Base-by-base conservation (phyloP, 2,797 vertebrate genomes). In the Arremon brunneinucha region DNA sequence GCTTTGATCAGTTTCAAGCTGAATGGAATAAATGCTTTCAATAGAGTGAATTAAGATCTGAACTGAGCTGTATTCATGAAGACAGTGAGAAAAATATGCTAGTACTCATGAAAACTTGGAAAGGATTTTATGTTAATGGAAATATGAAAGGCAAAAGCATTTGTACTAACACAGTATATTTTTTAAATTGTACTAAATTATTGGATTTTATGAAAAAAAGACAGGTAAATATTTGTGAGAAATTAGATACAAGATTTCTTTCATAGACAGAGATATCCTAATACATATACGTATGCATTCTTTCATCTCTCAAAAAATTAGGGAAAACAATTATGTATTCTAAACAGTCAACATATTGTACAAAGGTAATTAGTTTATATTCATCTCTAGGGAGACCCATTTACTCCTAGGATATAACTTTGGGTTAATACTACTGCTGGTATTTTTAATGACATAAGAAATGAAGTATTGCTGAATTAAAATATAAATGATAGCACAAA, bases 221-320 rank as follows among this genome's bases (percentile, higher is more conserved):
- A 70, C 10, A 57, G 18, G 32, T 56, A 74, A 74, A 46, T 17
- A 35, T 74, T 52, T 80, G 15, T 39, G 68, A 37, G 32, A 87
- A 85, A 77, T 71, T 16, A 80, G n/a, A 68, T 43, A 22, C 9
- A 53, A 62, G 8, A 68, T 64, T 59, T 72, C 32, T 63, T 32
- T 79, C 1, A 0, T 30, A 52, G 22, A 52, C 5, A 41, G 21
- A 64, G 7, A 52, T 57, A 83, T 39, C 47, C 28, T 77, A 70
- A 75, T 49, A 57, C 4, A 24, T 15, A 74, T 11, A 83, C 0
- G 0, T 46, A 62, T 7, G 12, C 4, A 39, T 12, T 56, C 46
- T 89, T 92, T 86, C n/a, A 86, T 50, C 50, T 92, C 84, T 55
- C 35, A 86, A 23, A 89, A 93, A 81, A 41, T 50, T 69, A 84